Conservation (phyloP, 2,888 invertebrate genomes). For the Lithophane ornitopus region DNA sequence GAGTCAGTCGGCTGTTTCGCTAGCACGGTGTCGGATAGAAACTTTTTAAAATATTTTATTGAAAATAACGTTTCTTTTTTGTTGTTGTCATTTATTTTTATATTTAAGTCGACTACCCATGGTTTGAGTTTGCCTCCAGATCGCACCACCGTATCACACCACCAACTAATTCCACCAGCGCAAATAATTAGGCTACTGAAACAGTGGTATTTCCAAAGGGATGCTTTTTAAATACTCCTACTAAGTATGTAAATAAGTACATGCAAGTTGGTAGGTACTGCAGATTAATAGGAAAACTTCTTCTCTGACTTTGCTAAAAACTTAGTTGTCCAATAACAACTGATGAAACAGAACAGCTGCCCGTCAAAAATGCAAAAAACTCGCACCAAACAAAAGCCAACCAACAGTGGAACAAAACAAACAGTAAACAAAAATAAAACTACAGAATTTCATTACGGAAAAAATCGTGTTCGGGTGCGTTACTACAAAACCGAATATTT, state of each 20-base stretch:
- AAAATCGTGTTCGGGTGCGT: conserved; percentile 38
- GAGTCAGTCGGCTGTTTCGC: too few species aligned
- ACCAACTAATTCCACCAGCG: too few species aligned
- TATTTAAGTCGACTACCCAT: too few species aligned
- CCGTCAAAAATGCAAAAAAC: conserved; percentile 21
- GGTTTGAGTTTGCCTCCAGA: too few species aligned
- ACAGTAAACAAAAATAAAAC: conserved; percentile 35
- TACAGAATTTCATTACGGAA: conserved; percentile 45
- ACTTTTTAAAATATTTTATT: too few species aligned
- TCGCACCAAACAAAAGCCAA: conserved; percentile 26
- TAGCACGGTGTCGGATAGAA: too few species aligned
- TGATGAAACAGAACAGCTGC: conserved; percentile 1
- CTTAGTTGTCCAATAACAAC: background rate
- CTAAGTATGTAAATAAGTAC: background rate
- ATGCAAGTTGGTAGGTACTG: background rate
- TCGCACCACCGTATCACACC: too few species aligned
- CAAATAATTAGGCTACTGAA: background rate
- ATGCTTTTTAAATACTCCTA: too few species aligned
- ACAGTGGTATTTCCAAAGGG: background rate
- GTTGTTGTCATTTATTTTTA: too few species aligned
- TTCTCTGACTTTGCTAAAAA: background rate
- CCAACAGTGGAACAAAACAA: conserved; percentile 27
- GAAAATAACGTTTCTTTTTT: too few species aligned
- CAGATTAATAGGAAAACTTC: background rate
- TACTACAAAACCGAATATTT: conserved; percentile 56